Conservation (phyloP, 2,113 vertebrate genomes). For the Theristicus caerulescens region DNA sequence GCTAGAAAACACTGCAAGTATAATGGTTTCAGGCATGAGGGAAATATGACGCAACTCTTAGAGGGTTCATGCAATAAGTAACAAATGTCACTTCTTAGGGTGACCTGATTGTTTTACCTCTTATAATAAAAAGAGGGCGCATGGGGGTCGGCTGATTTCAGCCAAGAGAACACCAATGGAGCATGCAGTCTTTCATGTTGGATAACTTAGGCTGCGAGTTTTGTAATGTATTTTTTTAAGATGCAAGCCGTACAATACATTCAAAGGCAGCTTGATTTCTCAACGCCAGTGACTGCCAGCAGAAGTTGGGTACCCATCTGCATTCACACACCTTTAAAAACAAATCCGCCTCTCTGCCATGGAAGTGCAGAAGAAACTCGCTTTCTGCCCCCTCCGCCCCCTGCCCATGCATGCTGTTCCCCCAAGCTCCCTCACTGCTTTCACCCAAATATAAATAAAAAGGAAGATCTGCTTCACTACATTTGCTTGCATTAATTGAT, state of each 20-base stretch:
- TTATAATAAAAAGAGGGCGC: background rate
- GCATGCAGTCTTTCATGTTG: background rate
- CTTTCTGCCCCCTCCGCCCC: background rate
- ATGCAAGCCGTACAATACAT: background rate
- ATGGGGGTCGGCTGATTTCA: background rate
- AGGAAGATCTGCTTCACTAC: constrained; percentile 69
- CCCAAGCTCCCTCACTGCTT: background rate
- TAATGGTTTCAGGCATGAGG: background rate
- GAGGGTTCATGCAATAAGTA: background rate
- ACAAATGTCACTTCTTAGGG: background rate
- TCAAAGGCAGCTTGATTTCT: background rate
- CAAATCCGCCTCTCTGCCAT: background rate
- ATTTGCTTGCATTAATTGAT: constrained; percentile 81
- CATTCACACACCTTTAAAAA: background rate
- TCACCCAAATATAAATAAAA: constrained; percentile 69
- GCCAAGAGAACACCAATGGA: rapidly evolving
- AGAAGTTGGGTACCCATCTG: background rate
- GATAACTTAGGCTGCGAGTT: background rate
- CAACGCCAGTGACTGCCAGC: background rate
- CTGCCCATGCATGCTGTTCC: background rate
- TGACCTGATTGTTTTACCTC: background rate
- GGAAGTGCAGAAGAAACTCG: background rate
- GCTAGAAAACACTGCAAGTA: background rate
- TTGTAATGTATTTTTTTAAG: background rate
- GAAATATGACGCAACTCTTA: background rate